Percentiles rank a stretch among this genome's conserved stretches.
These are phyloP conservation scores for Thymelicus sylvestris DNA, from an alignment of 2,888 invertebrate species.

Conservation along the genomic window DNA sequence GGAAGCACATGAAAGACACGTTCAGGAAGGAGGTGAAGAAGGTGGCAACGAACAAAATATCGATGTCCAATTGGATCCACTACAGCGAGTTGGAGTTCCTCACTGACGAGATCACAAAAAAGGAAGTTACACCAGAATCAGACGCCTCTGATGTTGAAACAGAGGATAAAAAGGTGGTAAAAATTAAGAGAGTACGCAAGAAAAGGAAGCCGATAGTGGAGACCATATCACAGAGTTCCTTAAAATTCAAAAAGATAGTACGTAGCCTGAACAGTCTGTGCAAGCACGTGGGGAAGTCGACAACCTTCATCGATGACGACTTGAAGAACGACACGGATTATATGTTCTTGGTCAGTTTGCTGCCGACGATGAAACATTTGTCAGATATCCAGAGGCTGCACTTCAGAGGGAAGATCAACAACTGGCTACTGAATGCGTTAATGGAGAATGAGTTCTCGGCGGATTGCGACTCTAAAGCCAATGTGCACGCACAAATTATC, in stretches of 20 bases:
- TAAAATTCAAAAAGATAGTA: slow-evolving; percentile 28
- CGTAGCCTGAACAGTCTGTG: slow-evolving; percentile 12
- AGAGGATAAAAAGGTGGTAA: background rate
- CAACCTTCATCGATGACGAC: slow-evolving; percentile 17
- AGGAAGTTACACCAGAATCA: background rate
- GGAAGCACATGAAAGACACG: slow-evolving; percentile 31
- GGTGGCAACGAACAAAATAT: slow-evolving; percentile 18
- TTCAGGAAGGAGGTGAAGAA: slow-evolving; percentile 34
- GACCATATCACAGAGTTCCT: slow-evolving; percentile 7
- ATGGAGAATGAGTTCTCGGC: slow-evolving; percentile 41
- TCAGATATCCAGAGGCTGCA: slow-evolving; percentile 51
- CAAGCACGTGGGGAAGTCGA: slow-evolving; percentile 9
- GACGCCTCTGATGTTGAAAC: slow-evolving; percentile 8
- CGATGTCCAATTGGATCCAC: slow-evolving; percentile 21
- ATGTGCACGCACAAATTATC: slow-evolving; percentile 21
- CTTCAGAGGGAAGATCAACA: slow-evolving; percentile 50
- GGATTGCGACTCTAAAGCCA: slow-evolving; percentile 19
- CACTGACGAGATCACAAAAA: slow-evolving; percentile 18
- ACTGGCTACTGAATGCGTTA: slow-evolving; percentile 48
- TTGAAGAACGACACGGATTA: slow-evolving; percentile 48
- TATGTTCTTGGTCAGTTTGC: slow-evolving; percentile 50
- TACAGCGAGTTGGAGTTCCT: slow-evolving; percentile 29
- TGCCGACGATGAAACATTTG: slow-evolving; percentile 49
- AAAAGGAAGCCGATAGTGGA: background rate
- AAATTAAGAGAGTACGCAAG: background rate